Evolutionary conservation across 2,888 invertebrate species (phyloP), one percentile per base, ranked within the genome.

Genomic region (Cacoxenus indagator): DNA sequence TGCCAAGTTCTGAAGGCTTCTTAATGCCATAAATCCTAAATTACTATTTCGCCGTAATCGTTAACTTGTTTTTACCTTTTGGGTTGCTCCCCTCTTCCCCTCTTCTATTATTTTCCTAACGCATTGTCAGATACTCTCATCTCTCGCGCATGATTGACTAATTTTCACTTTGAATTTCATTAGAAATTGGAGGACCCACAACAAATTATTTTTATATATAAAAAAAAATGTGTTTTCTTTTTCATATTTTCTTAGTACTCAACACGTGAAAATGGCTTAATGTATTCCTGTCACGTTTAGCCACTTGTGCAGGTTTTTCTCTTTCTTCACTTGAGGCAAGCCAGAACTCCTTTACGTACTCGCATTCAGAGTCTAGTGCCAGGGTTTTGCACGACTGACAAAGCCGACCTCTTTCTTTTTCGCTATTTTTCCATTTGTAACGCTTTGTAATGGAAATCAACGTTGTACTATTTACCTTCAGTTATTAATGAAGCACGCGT

Each of bases 281-380:
- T 81, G 75, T 81, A 83, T 83, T 78, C 83, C 73, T 75, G 80
- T 84, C 82, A 83, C 82, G 82, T 83, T 80, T 78, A 78, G 83
- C 82, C 77, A 84, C 82, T 83, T 83, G 83, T 75, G 76, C 77
- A 77, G 76, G 75, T 74, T 67, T 69, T 62, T 65, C 54, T 67
- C 55, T 64, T 54, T 70, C 65, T 67, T 67, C 26, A 2, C 46
- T 69, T 64, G 51, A 55, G 8, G 37, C 61, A 43, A 19, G 9
- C 31, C 1, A 29, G 5, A 14, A 27, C 57, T 62, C 22, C 2
- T 61, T 37, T 61, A 43, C 61, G 43, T 43, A 61, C 43, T 22
- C 22, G 14, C 4, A 43, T 24, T 22, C 11, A n/a, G n/a, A n/a
- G n/a, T n/a, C n/a, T 22, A 17, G 48, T 48, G 17, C 19, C 11